Conservation (phyloP, 2,888 invertebrate genomes). For the Odontomyia ornata region DNA sequence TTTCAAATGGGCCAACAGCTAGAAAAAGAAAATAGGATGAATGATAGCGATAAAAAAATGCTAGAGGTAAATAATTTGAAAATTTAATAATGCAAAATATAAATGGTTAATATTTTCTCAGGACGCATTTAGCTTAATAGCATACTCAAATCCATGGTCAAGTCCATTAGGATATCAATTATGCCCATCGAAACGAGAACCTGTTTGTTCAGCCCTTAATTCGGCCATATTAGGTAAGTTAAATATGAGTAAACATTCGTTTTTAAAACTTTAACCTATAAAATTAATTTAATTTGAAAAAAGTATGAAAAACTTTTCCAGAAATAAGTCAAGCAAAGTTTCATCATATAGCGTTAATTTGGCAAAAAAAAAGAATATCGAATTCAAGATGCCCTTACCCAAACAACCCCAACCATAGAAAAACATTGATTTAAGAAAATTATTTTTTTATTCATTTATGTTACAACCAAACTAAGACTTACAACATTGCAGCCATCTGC, state of each 20-base stretch:
- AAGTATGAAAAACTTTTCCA: no score
- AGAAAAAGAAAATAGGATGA: constrained; percentile 82
- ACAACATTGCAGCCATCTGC: no score
- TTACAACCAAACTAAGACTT: no score
- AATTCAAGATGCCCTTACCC: no score
- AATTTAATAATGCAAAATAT: neutral
- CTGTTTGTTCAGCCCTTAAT: constrained; percentile 94
- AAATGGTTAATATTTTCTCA: constrained; percentile 60
- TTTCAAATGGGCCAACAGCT: constrained; percentile 90
- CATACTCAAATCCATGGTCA: constrained; percentile 97
- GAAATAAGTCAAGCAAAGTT: no score
- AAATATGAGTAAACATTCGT: neutral
- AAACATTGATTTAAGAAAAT: no score
- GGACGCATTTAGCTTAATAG: constrained; percentile 97
- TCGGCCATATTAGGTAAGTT: constrained; percentile 93
- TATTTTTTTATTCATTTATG: no score
- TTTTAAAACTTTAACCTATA: neutral
- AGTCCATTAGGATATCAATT: constrained; percentile 97
- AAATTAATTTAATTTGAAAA: no score
- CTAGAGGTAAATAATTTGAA: constrained; percentile 77
- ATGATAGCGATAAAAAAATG: constrained; percentile 85
- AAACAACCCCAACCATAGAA: no score
- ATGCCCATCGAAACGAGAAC: constrained; percentile 92
- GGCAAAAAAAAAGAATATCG: no score
- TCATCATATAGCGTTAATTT: no score